Conservation (phyloP, 2,888 invertebrate genomes). For the Andrena trimmerana region DNA sequence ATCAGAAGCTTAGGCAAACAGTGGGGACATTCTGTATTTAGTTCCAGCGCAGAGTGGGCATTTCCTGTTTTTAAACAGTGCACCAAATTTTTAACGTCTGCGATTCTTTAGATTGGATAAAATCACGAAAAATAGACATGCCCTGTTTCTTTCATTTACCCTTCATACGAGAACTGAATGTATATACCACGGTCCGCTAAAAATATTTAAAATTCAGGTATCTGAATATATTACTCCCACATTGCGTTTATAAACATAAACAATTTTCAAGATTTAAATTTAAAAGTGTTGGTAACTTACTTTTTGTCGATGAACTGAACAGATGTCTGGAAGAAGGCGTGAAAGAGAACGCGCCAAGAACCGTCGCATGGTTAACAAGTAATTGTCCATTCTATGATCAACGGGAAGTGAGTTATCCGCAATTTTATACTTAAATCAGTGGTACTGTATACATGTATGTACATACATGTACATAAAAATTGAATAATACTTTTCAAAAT, state of each 20-base stretch:
- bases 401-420: background rate
- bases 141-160: no score
- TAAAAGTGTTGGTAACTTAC: background rate
- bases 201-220: conserved; percentile 20
- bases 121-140: no score
- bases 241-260: background rate
- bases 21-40: no score
- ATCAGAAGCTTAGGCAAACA: no score
- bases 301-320: background rate
- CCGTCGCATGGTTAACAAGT: background rate
- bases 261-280: background rate
- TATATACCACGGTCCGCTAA: conserved; percentile 39
- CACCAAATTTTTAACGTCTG: no score
- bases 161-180: conserved; percentile 22
- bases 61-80: no score
- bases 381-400: background rate
- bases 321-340: background rate
- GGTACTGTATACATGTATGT: conserved; percentile 6
- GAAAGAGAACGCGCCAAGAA: background rate
- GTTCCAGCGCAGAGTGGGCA: no score
- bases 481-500: conserved; percentile 15
- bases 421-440: background rate
- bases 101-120: no score
- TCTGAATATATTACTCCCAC: background rate
- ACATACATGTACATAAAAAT: conserved; percentile 14